phyloP scores from a whole-genome alignment of 1,140 invertebrate genomes.

The Wasmannia auropunctata region DNA sequence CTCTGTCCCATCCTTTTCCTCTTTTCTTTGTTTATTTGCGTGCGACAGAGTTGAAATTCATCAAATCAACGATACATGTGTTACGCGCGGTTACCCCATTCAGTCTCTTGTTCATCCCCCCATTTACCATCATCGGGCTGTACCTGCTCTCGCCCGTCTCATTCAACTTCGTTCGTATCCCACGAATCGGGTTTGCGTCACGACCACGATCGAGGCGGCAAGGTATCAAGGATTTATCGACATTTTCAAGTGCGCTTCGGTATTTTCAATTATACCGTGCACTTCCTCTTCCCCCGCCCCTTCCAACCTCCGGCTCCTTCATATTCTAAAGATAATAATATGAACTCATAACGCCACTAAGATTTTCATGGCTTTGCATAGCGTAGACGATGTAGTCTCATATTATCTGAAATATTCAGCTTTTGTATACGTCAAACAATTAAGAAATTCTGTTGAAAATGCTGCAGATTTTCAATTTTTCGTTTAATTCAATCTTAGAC shows the following conservation, averaged over 20 bases:
- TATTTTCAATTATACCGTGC: constrained; percentile 67
- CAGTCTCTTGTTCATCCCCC: constrained; percentile 37
- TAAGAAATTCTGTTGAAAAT: background rate
- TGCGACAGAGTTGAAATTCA: background rate
- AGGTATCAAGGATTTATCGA: constrained; percentile 66
- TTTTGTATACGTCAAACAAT: background rate
- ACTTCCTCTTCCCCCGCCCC: too few relatives aligned
- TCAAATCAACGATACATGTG: constrained; percentile 74
- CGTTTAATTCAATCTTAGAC: background rate
- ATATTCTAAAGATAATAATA: constrained; percentile 46
- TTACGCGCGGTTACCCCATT: constrained; percentile 63
- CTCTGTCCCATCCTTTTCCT: too few relatives aligned
- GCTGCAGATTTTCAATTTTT: background rate
- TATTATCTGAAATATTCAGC: background rate
- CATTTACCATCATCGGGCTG: constrained; percentile 2
- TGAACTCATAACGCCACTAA: constrained; percentile 25
- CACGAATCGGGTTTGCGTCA: constrained; percentile 33
- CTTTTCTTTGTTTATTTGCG: constrained; percentile 11
- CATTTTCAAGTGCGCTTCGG: constrained; percentile 65
- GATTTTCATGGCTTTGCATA: background rate
- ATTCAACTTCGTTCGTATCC: constrained; percentile 35
- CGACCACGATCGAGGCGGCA: constrained; percentile 5
- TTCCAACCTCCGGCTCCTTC: background rate
- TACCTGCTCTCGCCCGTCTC: constrained; percentile 21
- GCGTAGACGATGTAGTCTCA: background rate